Conservation (phyloP, 2,113 vertebrate species). For the Psophia crepitans region DNA sequence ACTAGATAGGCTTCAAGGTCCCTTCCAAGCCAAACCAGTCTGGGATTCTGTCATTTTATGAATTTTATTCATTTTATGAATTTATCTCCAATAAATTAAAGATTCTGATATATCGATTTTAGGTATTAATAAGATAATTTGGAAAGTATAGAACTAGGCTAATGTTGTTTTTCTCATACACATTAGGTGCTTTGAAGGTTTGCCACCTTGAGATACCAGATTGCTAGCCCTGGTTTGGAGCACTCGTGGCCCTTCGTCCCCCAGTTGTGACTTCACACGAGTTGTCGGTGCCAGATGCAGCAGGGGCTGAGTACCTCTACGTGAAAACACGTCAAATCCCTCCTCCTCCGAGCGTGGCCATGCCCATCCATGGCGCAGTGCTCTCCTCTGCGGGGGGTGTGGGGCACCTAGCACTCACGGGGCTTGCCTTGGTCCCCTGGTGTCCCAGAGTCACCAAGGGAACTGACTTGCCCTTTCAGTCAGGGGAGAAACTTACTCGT, state of each 20-base stretch:
- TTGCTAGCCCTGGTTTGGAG: not conserved
- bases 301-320: not conserved
- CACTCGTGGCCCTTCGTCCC: accelerated
- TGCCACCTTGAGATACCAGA: not conserved
- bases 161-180: not conserved
- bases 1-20: no score
- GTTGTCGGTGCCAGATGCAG: accelerated
- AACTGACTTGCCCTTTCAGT: accelerated
- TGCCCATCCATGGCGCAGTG: not conserved
- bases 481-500: not conserved
- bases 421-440: not conserved
- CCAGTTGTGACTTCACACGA: not conserved
- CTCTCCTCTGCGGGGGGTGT: not conserved
- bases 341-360: not conserved
- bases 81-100: conserved; percentile 24
- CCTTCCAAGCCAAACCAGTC: no score
- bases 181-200: not conserved
- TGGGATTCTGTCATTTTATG: no score
- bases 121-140: not conserved
- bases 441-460: not conserved
- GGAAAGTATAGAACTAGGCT: not conserved
- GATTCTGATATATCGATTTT: not conserved
- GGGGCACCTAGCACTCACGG: not conserved
- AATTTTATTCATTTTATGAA: not conserved
- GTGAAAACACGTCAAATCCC: not conserved